Evolutionary conservation across 2,797 vertebrate genomes (phyloP), one percentile per base, ranked within the genome.

Genomic region (Hybognathus amarus): DNA sequence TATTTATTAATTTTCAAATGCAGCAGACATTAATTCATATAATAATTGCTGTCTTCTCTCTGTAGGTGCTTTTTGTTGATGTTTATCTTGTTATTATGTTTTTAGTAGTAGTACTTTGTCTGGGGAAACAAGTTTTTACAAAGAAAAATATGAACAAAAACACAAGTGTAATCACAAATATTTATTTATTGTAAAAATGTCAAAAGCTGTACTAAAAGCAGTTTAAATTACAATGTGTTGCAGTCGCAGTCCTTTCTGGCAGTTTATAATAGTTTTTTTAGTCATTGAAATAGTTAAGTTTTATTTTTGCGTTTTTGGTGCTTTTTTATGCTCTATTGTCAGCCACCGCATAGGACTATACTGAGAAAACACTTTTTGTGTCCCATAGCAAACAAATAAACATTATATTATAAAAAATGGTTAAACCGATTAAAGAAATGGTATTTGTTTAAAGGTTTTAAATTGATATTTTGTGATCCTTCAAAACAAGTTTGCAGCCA

Each of bases 1-100:
- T 68, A 61, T 79, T 83, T 13, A 73, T 47, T 67, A 79, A 38
- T 54, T 69, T 73, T 20, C 24, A 9, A 47, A 24, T 24, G 38
- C 36, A 59, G 20, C 22, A 54, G 18, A 22, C 76, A 61, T 75
- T 71, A 71, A 71, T 42, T 17, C 42, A 71, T 15, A 30, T 70
- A 30, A 59, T 77, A 69, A 59, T 56, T 17, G 50, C 71, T 54
- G 24, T 82, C 54, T 74, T 33, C 40, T 33, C 11, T 61, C 9
- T 38, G 15, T 42, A n/a, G n/a, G 54, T 59, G 30, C 3, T 36
- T n/a, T 74, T 56, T 52, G 22, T 6, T n/a, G 45, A 40, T 33
- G 9, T 79, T 56, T 68, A 56, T 71, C 27, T 45, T 71, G 47
- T 36, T 80, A 40, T 33, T 20, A 40, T 8, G 38, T 24, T 76